A percentile compares a stretch with the other conserved stretches of the same genome.
These are phyloP conservation scores for Sphenodon punctatus DNA, from an alignment of 2,797 vertebrate genomes.

Conservation along the genomic window DNA sequence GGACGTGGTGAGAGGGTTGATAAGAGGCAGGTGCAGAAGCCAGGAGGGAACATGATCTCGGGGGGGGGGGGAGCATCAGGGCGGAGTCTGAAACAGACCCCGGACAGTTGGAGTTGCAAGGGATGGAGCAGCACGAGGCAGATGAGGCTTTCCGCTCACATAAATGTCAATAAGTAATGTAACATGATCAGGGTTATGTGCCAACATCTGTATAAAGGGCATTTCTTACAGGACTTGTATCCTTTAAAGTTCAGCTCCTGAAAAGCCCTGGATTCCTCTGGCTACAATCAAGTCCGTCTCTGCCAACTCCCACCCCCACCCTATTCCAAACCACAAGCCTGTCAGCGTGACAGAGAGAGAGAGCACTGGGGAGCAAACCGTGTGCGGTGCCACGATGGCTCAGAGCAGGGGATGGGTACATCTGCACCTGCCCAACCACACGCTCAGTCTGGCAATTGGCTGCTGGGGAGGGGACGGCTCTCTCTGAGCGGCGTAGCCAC, in stretches of 20 bases:
- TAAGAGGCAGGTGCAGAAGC: neutral
- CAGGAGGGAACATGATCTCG: conserved; percentile 24
- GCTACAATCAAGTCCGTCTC: accelerated
- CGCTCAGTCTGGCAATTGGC: no score
- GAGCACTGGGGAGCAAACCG: no score
- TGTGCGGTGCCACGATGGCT: no score
- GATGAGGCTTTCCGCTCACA: neutral
- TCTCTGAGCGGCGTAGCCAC: no score
- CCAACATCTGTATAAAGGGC: conserved; percentile 50
- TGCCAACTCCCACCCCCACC: accelerated
- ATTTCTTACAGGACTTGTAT: conserved; percentile 44
- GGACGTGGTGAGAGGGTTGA: neutral
- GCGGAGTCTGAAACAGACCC: neutral
- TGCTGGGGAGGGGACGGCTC: no score
- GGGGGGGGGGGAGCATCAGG: neutral
- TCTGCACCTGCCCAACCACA: no score
- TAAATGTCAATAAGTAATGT: conserved; percentile 69
- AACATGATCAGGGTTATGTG: neutral
- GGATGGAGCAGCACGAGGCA: neutral
- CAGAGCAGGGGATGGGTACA: no score
- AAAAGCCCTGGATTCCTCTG: neutral
- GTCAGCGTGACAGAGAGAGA: no score
- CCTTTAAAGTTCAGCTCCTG: conserved; percentile 52
- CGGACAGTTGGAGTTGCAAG: neutral
- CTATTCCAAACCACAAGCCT: no score